Percentiles rank a stretch among this genome's conserved stretches.
These are phyloP conservation scores for Onthophagus taurus DNA, from an alignment of 1,140 invertebrate species.

Conservation along the genomic window DNA sequence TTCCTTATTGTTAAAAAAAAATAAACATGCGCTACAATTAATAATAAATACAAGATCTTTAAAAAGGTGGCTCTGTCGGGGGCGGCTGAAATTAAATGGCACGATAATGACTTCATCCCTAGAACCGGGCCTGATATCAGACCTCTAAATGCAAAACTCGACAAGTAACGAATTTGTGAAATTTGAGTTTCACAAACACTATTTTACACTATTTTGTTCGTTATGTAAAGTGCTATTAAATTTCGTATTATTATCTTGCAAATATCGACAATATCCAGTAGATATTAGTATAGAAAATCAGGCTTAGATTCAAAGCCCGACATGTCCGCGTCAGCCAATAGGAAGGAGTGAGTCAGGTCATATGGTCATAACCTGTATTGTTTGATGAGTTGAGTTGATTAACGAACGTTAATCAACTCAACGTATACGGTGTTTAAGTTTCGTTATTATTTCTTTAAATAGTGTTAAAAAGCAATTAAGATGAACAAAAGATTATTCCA, in stretches of 20 bases:
- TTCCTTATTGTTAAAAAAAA: too few species aligned
- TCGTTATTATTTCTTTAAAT: conserved; percentile 6
- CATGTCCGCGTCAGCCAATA: conserved; percentile 3
- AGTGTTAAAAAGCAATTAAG: conserved; percentile 4
- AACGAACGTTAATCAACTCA: background rate
- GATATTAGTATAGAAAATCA: conserved; percentile 8
- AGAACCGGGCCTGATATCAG: too few species aligned
- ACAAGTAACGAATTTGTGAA: conserved; percentile 7
- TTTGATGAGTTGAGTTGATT: conserved; percentile 7
- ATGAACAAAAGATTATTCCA: conserved; percentile 7
- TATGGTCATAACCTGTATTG: conserved; percentile 6
- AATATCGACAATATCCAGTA: conserved; percentile 6
- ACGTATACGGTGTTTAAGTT: conserved; percentile 7
- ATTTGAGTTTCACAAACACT: conserved; percentile 8
- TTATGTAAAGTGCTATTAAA: conserved; percentile 5
- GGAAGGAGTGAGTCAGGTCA: conserved; percentile 7
- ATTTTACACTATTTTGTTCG: conserved; percentile 8
- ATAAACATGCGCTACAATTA: too few species aligned
- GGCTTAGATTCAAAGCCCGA: conserved; percentile 2
- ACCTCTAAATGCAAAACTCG: conserved; percentile 6
- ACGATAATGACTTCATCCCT: too few species aligned
- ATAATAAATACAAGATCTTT: too few species aligned
- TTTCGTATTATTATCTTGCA: conserved; percentile 7
- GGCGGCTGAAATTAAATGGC: too few species aligned
- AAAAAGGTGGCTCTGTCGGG: too few species aligned